phyloP scores from a whole-genome alignment of 1,140 invertebrate genomes.

The Cydia strobilella region DNA sequence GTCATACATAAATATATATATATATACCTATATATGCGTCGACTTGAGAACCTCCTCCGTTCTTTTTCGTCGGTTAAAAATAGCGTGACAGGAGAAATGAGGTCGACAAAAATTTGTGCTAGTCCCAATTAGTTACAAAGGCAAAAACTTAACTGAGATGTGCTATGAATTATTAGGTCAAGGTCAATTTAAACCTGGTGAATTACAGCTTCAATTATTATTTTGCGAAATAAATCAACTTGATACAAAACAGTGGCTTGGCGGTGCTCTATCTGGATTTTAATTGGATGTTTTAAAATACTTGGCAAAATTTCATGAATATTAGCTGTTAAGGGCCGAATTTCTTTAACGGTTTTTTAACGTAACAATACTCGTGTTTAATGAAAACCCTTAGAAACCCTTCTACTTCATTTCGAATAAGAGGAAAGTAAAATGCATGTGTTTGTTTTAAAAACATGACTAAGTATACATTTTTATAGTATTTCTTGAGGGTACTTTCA shows the following conservation, averaged over 20 bases:
- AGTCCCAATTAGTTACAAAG: not conserved
- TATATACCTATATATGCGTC: no score
- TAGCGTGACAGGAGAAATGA: not conserved
- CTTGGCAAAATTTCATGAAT: not conserved
- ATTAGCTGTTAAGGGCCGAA: not conserved
- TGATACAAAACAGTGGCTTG: not conserved
- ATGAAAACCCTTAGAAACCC: no score
- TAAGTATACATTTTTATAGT: no score
- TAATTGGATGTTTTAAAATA: not conserved
- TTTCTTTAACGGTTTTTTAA: no score
- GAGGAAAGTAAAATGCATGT: no score
- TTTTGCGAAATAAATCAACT: constrained; percentile 5
- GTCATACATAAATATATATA: no score
- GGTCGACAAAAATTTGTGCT: not conserved
- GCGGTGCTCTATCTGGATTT: not conserved
- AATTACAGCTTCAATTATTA: not conserved
- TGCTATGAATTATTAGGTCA: not conserved
- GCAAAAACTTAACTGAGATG: not conserved
- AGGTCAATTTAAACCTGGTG: not conserved
- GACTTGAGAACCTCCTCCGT: no score
- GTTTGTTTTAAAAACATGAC: no score
- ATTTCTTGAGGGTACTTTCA: no score
- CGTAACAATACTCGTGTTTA: no score
- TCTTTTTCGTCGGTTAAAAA: no score
- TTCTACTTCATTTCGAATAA: no score